Percentiles rank a stretch among this genome's conserved stretches.
phyloP scores from a whole-genome alignment of 1,140 invertebrate species.

The Drosophila sturtevanti region DNA sequence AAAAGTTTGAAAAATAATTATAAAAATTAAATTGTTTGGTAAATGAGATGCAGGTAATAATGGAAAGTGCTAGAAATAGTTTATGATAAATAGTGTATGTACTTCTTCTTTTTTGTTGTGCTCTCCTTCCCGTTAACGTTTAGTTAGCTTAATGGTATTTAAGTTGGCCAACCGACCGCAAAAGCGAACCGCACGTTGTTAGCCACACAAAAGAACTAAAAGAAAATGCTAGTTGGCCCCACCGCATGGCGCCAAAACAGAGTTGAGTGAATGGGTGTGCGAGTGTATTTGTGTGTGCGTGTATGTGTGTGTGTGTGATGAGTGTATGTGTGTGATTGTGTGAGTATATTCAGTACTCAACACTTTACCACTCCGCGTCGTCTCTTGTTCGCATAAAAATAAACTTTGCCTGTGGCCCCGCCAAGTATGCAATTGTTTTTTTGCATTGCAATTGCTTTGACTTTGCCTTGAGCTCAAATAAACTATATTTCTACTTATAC shows the following conservation, averaged over 20 bases:
- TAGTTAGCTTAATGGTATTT: slow-evolving; percentile 5
- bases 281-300: slow-evolving; percentile 34
- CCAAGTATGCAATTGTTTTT: slow-evolving; percentile 75
- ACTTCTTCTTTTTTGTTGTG: background rate
- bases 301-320: slow-evolving; percentile 21
- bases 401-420: slow-evolving; percentile 72
- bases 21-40: too few relatives aligned
- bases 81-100: slow-evolving; percentile 1
- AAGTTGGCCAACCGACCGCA: slow-evolving; percentile 39
- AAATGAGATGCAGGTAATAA: too few relatives aligned
- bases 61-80: slow-evolving; percentile 33
- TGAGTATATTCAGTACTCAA: slow-evolving; percentile 62
- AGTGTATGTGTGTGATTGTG: slow-evolving; percentile 28
- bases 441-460: slow-evolving; percentile 60
- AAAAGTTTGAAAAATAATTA: too few relatives aligned
- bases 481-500: slow-evolving; percentile 62
- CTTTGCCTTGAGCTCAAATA: slow-evolving; percentile 30
- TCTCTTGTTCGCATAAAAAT: slow-evolving; percentile 68
- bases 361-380: slow-evolving; percentile 54
- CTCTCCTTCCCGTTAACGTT: slow-evolving; percentile 1
- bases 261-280: slow-evolving; percentile 60
- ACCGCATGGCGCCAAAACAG: slow-evolving; percentile 75
- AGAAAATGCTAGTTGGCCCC: slow-evolving; percentile 60
- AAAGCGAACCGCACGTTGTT: slow-evolving; percentile 70
- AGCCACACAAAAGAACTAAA: slow-evolving; percentile 66